Conservation (phyloP, 2,888 invertebrate genomes). For the Teleiodes luculella region DNA sequence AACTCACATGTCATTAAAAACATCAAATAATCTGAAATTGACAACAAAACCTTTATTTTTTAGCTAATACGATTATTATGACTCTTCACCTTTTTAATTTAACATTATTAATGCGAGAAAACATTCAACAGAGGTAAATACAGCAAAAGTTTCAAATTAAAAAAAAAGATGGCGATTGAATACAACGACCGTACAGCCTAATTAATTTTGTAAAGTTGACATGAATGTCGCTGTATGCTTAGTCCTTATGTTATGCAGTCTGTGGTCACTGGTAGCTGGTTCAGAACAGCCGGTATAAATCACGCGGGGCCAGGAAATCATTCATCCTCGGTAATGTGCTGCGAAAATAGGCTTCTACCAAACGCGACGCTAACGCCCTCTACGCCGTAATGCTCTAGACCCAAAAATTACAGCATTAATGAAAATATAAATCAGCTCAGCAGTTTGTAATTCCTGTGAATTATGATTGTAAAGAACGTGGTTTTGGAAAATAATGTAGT, state of each 20-base stretch:
- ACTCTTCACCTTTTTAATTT: no score
- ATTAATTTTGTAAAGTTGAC: no score
- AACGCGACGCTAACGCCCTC: slow-evolving; percentile 54
- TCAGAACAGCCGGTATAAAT: slow-evolving; percentile 53
- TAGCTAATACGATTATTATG: no score
- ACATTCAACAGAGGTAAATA: no score
- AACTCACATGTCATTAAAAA: no score
- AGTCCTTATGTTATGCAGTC: neutral
- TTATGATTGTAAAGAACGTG: neutral
- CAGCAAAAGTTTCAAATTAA: no score
- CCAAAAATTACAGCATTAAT: slow-evolving; percentile 56
- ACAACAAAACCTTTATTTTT: no score
- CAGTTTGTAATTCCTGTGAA: slow-evolving; percentile 19
- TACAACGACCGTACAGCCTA: no score
- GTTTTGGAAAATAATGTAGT: no score
- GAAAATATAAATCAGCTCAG: slow-evolving; percentile 45
- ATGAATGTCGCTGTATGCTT: neutral
- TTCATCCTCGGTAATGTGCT: slow-evolving; percentile 76
- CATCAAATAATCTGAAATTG: no score
- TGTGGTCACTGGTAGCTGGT: slow-evolving; percentile 27
- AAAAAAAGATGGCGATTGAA: no score
- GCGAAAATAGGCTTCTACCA: slow-evolving; percentile 74
- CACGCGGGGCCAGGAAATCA: slow-evolving; percentile 74
- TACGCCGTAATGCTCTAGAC: slow-evolving; percentile 60
- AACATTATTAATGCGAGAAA: no score